Percentiles rank a stretch among this genome's conserved stretches.
These are phyloP conservation scores for Hermaeophaga mercurialis DNA, from an alignment of 2,888 invertebrate species.

Conservation along the genomic window DNA sequence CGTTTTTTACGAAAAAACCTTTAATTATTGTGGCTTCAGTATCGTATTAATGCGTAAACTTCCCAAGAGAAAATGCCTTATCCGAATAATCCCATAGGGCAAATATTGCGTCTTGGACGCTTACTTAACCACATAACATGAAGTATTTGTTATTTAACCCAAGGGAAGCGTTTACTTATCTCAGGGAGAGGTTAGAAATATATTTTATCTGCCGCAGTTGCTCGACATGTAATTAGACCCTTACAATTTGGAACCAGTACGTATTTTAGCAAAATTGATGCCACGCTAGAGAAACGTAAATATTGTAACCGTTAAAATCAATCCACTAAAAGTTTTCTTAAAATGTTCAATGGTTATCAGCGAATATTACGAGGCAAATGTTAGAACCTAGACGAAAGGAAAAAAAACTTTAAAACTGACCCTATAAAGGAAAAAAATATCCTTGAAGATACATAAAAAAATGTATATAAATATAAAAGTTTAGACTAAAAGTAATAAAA, in stretches of 20 bases:
- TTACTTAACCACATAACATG: conserved; percentile 3
- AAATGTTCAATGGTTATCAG: no score
- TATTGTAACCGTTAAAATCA: no score
- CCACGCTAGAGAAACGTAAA: not conserved
- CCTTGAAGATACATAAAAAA: no score
- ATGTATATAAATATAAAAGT: no score
- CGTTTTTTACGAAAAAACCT: no score
- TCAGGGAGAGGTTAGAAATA: not conserved
- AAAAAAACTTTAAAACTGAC: no score
- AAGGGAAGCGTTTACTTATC: conserved; percentile 12
- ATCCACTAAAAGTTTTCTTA: no score
- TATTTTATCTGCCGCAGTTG: conserved; percentile 2
- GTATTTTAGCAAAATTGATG: not conserved
- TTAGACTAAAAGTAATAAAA: no score
- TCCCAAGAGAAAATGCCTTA: conserved; percentile 1
- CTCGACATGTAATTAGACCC: conserved; percentile 5
- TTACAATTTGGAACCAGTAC: not conserved
- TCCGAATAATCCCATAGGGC: conserved; percentile 2
- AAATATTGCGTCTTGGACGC: conserved; percentile 11
- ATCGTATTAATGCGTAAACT: conserved; percentile 5
- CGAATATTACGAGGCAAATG: no score
- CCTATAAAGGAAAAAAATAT: no score
- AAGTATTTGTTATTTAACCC: conserved; percentile 14
- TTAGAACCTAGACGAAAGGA: no score
- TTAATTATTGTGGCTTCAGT: no score